Conservation (phyloP, 2,797 vertebrate genomes). For the Lindbergichthys nudifrons region DNA sequence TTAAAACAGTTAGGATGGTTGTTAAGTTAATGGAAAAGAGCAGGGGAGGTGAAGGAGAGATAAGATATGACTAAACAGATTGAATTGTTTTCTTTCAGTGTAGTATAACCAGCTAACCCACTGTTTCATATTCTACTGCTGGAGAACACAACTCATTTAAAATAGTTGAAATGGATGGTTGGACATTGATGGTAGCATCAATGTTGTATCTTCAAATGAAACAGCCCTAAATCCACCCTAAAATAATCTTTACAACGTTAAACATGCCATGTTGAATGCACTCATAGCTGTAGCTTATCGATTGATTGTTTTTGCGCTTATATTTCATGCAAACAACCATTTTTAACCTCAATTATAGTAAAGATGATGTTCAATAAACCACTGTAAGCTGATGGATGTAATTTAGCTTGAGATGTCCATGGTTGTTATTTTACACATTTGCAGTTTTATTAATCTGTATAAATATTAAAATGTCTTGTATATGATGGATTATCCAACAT, state of each 20-base stretch:
- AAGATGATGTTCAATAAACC: background rate
- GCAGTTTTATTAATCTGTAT: background rate
- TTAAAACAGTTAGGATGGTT: slow-evolving; percentile 30
- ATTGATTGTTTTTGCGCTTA: slow-evolving; percentile 5
- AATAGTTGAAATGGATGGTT: slow-evolving; percentile 25
- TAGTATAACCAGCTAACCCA: slow-evolving; percentile 14
- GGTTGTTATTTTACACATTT: slow-evolving; percentile 6
- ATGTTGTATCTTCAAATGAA: slow-evolving; percentile 39
- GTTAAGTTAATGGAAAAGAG: slow-evolving; percentile 51
- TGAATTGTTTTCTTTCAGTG: slow-evolving; percentile 38
- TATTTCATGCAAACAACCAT: slow-evolving; percentile 3
- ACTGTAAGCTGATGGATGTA: background rate
- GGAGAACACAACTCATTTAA: slow-evolving; percentile 23
- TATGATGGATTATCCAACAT: slow-evolving; percentile 16
- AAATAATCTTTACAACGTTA: slow-evolving; percentile 24
- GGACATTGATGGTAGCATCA: slow-evolving; percentile 21
- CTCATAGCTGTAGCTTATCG: background rate
- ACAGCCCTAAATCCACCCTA: slow-evolving; percentile 27
- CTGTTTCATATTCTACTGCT: slow-evolving; percentile 41
- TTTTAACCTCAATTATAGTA: background rate
- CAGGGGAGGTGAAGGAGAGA: slow-evolving; percentile 34
- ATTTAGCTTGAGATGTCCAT: background rate
- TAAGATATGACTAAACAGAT: slow-evolving; percentile 6
- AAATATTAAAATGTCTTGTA: background rate
- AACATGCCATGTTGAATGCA: background rate